phyloP scores from a whole-genome alignment of 2,797 vertebrate genomes.

The Catamblyrhynchus diadema region DNA sequence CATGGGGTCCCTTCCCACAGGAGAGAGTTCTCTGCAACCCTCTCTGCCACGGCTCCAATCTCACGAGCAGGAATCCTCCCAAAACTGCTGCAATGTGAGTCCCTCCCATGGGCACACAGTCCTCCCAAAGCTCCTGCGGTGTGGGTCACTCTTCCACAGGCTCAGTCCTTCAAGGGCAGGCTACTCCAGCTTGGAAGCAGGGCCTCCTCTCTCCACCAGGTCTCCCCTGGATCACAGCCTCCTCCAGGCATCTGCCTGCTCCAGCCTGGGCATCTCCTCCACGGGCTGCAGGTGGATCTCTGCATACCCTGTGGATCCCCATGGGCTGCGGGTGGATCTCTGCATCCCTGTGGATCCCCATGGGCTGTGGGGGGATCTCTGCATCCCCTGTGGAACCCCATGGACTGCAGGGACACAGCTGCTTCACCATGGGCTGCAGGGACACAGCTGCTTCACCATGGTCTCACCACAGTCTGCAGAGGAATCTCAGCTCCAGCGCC shows the following conservation, averaged over 20 bases:
- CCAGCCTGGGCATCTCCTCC: background rate
- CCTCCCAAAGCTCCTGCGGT: background rate
- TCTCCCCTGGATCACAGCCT: background rate
- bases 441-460: background rate
- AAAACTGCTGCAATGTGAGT: background rate
- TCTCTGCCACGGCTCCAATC: background rate
- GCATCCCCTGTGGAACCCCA: background rate
- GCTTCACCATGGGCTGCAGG: background rate
- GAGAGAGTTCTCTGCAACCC: background rate
- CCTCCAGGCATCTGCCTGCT: background rate
- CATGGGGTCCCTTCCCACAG: background rate
- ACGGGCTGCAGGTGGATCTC: background rate
- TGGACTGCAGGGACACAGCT: background rate
- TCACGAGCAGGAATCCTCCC: background rate
- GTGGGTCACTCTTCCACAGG: background rate
- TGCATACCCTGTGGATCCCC: background rate
- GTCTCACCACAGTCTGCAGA: background rate
- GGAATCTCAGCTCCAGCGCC: fast-evolving
- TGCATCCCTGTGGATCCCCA: background rate
- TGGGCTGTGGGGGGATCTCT: fast-evolving
- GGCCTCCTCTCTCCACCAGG: background rate
- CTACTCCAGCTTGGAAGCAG: background rate
- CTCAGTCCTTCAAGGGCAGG: background rate
- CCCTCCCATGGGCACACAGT: background rate
- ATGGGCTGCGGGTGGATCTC: background rate